Evolutionary conservation across 2,113 vertebrate species (phyloP), one percentile per base, ranked within the genome.

Genomic region (Macquaria ambigua): DNA sequence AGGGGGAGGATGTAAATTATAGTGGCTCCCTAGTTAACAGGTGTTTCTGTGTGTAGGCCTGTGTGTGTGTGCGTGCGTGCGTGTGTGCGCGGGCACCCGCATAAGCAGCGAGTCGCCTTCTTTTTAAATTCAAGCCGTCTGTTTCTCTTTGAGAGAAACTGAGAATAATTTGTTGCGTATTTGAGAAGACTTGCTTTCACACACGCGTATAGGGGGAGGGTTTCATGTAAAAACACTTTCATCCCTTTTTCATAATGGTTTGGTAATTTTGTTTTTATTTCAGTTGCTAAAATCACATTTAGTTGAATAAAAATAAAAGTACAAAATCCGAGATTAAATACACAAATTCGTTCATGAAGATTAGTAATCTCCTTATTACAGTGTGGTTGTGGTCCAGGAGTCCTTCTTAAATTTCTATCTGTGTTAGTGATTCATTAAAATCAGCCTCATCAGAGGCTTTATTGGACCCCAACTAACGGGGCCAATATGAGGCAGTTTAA

Each of bases 1-100:
- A 84, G 48, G 87, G 82, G 79, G 87, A 82, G 89, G 92, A 93
- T 94, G 94, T 90, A 89, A 93, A 95, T 93, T 91, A 90, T 86
- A 90, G 84, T 86, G 89, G 80, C 81, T 90, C 92, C 91, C 73
- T 79, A 89, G 87, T 93, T 95, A 95, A 96, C 96, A 96, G 96
- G 95, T 96, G 96, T 95, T 95, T 95, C 93, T 78, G 85, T 83
- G 79, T 77, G 74, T 34, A 46, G 50, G 39, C 61, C 64, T 20
- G 70, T 53, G 70, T 43, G 73, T 64, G 62, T 43, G 73, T 31
- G 53, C 71, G 68, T 34, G 79, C 25, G 70, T 52, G 62, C 12
- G 53, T 5, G 20, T 10, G 53, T 18, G 56, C 18, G 21, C 70
- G 34, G 21, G 77, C 79, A 58, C 67, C 76, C 53, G 73, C 81